Conservation (phyloP, 2,113 vertebrate species). For the Sula dactylatra region DNA sequence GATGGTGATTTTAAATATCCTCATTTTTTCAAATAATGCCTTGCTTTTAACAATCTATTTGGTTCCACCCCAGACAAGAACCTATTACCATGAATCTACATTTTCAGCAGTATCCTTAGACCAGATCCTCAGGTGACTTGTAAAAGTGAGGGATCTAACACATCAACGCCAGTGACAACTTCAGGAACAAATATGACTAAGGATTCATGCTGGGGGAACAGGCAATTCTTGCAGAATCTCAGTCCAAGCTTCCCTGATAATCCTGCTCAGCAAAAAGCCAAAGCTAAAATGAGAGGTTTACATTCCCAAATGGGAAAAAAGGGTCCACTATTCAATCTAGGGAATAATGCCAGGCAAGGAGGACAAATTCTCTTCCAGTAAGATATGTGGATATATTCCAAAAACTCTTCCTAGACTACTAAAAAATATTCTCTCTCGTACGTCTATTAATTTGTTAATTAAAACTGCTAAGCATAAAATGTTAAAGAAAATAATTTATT, state of each 20-base stretch:
- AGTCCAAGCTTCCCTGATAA: background rate
- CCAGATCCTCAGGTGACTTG: background rate
- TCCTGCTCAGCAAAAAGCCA: background rate
- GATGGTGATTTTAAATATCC: background rate
- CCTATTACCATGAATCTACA: background rate
- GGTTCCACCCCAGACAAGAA: background rate
- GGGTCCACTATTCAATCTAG: background rate
- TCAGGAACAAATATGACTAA: background rate
- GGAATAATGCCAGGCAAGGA: background rate
- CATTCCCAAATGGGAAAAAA: background rate
- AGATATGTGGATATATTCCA: background rate
- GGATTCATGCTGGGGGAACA: fast-evolving
- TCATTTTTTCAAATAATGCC: background rate
- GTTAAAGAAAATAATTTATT: background rate
- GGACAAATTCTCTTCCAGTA: background rate
- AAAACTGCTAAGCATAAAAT: background rate
- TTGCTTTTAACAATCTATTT: background rate
- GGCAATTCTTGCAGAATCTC: background rate
- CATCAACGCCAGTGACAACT: background rate
- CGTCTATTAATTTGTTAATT: background rate
- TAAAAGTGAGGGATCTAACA: background rate
- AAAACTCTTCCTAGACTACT: background rate
- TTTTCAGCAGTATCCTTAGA: background rate
- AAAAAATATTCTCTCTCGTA: background rate
- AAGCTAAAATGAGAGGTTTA: background rate